Conservation (phyloP, 1,140 invertebrate genomes). For the Thalassaphorura encarpata region DNA sequence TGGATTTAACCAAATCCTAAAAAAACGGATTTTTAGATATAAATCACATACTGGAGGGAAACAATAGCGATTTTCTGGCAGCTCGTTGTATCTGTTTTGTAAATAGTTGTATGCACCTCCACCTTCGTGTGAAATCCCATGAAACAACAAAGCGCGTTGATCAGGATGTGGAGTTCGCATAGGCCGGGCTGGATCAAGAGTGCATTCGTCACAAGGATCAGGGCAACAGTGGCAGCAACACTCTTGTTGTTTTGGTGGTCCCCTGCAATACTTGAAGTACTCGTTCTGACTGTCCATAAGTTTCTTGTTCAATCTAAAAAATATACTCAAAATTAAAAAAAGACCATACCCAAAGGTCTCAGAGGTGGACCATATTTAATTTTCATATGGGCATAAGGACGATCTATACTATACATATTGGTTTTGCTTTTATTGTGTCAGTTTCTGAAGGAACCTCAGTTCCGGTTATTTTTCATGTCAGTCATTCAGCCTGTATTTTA, state of each 20-base stretch:
- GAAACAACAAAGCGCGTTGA: constrained; percentile 10
- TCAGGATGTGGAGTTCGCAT: constrained; percentile 18
- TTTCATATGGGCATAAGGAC: neutral
- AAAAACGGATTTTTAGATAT: too few relatives aligned
- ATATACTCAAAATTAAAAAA: neutral
- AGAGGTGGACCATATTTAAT: neutral
- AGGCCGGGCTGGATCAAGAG: constrained; percentile 17
- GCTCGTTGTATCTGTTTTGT: constrained; percentile 12
- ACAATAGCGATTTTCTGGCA: constrained; percentile 24
- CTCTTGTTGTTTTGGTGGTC: constrained; percentile 7
- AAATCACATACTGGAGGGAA: constrained; percentile 21
- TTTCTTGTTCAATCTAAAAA: constrained; percentile 13
- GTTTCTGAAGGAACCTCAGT: neutral
- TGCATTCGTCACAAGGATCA: constrained; percentile 25
- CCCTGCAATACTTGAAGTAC: constrained; percentile 21
- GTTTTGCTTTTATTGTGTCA: neutral
- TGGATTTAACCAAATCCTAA: too few relatives aligned
- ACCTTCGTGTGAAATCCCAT: constrained; percentile 15
- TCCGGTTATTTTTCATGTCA: neutral
- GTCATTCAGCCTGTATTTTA: neutral
- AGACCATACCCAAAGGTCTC: neutral
- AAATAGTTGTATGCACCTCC: constrained; percentile 15
- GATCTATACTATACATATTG: neutral
- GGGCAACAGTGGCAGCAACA: constrained; percentile 2
- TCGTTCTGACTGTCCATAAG: constrained; percentile 26